These are phyloP conservation scores for Prinia subflava DNA, from an alignment of 2,113 vertebrate genomes.

Conservation along the genomic window DNA sequence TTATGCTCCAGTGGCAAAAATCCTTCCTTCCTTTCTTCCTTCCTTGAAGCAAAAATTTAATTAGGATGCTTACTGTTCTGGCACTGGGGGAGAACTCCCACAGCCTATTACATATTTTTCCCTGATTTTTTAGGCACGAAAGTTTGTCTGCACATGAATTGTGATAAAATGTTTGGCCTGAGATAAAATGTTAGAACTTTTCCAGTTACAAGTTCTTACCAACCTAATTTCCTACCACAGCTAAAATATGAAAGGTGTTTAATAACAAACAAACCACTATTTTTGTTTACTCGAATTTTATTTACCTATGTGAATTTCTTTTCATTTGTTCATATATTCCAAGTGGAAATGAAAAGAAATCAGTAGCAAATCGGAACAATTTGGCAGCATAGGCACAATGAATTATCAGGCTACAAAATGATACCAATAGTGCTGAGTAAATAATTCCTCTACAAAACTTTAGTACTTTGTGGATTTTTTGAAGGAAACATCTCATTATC, in stretches of 20 bases:
- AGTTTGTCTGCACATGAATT: not conserved
- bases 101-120: constrained; percentile 1
- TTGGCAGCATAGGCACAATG: not conserved
- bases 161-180: not conserved
- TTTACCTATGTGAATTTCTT: not conserved
- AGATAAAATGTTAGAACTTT: constrained; percentile 16
- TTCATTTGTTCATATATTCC: not conserved
- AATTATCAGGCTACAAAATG: not conserved
- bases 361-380: not conserved
- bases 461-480: not conserved
- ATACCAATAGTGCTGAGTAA: not conserved
- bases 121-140: not conserved
- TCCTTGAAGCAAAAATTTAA: constrained; percentile 27
- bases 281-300: constrained; percentile 13
- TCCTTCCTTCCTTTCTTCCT: not conserved
- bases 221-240: not conserved
- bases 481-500: constrained; percentile 27
- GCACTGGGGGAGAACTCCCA: not conserved
- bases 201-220: not conserved
- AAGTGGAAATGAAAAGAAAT: constrained; percentile 11
- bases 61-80: constrained; percentile 6
- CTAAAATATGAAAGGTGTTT: not conserved
- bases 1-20: not conserved
- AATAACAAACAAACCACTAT: not conserved
- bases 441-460: constrained; percentile 17